Base-by-base conservation (phyloP, 2,888 invertebrate genomes). In the Opisthograptis luteolata region DNA sequence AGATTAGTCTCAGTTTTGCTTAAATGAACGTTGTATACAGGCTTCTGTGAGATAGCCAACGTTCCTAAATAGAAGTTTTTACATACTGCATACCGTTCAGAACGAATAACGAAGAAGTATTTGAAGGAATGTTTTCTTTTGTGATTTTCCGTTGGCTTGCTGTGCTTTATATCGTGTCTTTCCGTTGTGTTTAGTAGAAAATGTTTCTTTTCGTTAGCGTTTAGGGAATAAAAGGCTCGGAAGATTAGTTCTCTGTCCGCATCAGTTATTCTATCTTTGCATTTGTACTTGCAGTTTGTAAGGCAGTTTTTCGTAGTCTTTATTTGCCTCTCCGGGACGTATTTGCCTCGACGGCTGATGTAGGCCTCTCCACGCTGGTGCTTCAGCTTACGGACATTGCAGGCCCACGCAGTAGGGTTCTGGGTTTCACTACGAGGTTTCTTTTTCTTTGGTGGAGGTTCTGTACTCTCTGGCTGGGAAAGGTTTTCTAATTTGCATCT, bases 41-140 rank as follows among this genome's bases (percentile, higher is more conserved):
- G 89, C 49, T 87, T 87, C 46, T 89, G 89, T 0, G 89, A 90
- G 70, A 90, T 88, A 5, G 86, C 80, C 60, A 90, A 46, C 0
- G 89, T 90, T 0, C 88, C 89, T 64, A 90, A 78, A 55, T 87
- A 90, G 51, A 88, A 90, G 57, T 85, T 83, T 61, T 90, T 90
- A 58, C 89, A 90, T 0, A 90, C 89, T 0, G 74, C 79, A 60
- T 84, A 75, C 17, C 77, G 70, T 0, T 81, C 73, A 5, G 80
- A 79, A 60, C 86, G 67, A 0, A 89, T 72, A 35, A 79, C 41
- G 36, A 90, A 90, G 66, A 83, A 88, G 68, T 89, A 90, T 64
- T 84, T 88, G 34, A 84, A 90, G 0, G 82, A 79, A 64, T 82
- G 85, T 50, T 79, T 81, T 27, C 88, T 65, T 66, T 79, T 87